Base-by-base conservation (phyloP, 2,797 vertebrate species). In the Brachymystax lenok region DNA sequence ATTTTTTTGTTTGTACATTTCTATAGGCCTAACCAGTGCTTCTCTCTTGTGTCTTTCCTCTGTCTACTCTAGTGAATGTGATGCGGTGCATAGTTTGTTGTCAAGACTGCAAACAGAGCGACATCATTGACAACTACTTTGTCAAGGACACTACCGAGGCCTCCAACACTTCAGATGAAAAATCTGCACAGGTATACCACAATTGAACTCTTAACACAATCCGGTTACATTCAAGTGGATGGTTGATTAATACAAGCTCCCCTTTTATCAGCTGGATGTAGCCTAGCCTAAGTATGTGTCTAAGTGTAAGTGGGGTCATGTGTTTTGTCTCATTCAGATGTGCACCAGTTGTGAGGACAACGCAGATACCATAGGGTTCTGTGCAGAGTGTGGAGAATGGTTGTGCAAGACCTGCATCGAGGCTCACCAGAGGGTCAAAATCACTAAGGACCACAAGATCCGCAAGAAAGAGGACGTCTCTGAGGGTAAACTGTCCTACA, bases 311-410 rank as follows among this genome's bases (percentile, higher is more conserved):
- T 54, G 21, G 10, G 46, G 19, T 6, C 17, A 14, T 56, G 56
- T 46, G 40, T 63, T 51, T 35, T 71, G 28, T 33, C 33, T 71
- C 33, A 14, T 24, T 75, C 6, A 99, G 98, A 97, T 98, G 73
- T 99, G 98, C 79, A 99, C 98, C 83, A 99, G 98, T 90, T 99
- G 98, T 76, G 98, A 99, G 88, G 98, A 99, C 91, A 96, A 99
- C 0, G 96, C 98, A 28, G 96, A 95, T 69, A 98, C 98, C 50
- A 97, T 99, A 80, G 98, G 97, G 1, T 98, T 99, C 91, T 99
- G 98, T 80, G 95, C 96, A 71, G 98, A 99, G 86, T 99, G 98
- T 78, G 96, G 96, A 21, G 98, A 99, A 76, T 99, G 98, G 98
- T 92, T 99, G 5, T 99, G 98, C 83, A 97, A 99, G 90, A 99